Conservation (phyloP, 2,113 vertebrate species). For the Scortum barcoo region DNA sequence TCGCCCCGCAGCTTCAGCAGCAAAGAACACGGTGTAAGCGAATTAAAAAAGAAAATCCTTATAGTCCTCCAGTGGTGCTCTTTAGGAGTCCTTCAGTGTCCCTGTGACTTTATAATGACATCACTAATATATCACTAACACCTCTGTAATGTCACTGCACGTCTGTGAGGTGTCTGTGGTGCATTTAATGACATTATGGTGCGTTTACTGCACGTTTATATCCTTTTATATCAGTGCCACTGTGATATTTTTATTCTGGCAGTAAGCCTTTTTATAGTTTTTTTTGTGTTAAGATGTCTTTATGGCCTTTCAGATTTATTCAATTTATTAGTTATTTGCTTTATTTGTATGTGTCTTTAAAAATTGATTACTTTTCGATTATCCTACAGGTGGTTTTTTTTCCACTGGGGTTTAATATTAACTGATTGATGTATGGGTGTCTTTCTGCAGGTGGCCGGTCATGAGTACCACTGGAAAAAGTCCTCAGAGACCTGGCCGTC, state of each 20-base stretch:
- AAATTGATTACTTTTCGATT: not conserved
- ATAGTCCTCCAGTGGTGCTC: no score
- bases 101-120: no score
- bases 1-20: constrained; percentile 82
- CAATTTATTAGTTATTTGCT: not conserved
- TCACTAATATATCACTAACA: not conserved
- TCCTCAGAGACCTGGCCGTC: constrained; percentile 89
- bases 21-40: constrained; percentile 90
- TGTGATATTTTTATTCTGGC: not conserved
- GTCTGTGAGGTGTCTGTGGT: constrained; percentile 9
- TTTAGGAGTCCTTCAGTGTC: no score
- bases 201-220: constrained; percentile 20
- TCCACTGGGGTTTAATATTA: not conserved
- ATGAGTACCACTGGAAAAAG: constrained; percentile 88
- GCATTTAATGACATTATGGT: not conserved
- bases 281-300: no score
- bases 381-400: not conserved
- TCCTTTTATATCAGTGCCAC: not conserved
- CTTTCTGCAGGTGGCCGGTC: constrained; percentile 82
- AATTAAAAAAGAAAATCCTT: no score
- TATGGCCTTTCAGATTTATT: no score
- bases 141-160: not conserved
- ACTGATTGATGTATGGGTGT: not conserved
- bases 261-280: no score
- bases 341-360: not conserved